Evolutionary conservation across 2,888 invertebrate genomes (phyloP), one percentile per base, ranked within the genome.

Genomic region (Pocota personata): DNA sequence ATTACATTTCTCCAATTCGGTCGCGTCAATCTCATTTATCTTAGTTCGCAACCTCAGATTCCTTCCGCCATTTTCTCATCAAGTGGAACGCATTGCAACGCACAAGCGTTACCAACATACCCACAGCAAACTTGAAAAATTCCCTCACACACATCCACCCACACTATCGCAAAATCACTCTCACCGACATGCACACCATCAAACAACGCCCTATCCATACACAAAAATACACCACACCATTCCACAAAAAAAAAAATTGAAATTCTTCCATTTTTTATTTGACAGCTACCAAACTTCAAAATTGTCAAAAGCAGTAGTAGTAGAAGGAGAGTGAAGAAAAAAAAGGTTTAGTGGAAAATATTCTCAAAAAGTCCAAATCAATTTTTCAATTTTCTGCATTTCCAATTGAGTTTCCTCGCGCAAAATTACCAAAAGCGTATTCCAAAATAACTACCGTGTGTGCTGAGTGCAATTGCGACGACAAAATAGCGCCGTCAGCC

Each of bases 201-300:
- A 27, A 27, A 86, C 24, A 30, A 12, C 16, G 8, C 0, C 27
- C 19, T 60, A 72, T 86, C 55, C 62, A 32, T 60, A 76, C 46
- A 86, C 66, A 37, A 64, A n/a, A 75, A 71, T 57, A 14, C 78
- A 78, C 57, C 64, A 72, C 57, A 71, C 76, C 3, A 72, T 66
- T 62, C 7, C 37, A 66, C 57, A 87, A 67, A 72, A 62, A 75
- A 83, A 82, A 72, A 72, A 69, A 78, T 64, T 60, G 24, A 82
- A 82, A 87, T 87, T 80, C 84, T 72, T 82, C 79, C 86, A 82
- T 87, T 88, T 88, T 89, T 88, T 88, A 87, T 88, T 88, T 88
- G 88, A 88, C 88, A 88, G 88, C 88, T 88, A 88, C 88, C 87
- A 88, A 88, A 88, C 88, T 82, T 88, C 87, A 88, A 88, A 89